A percentile compares a stretch with the other conserved stretches of the same genome.
Evolutionary conservation across 2,113 vertebrate genomes (phyloP).

Genomic region (Morone saxatilis): DNA sequence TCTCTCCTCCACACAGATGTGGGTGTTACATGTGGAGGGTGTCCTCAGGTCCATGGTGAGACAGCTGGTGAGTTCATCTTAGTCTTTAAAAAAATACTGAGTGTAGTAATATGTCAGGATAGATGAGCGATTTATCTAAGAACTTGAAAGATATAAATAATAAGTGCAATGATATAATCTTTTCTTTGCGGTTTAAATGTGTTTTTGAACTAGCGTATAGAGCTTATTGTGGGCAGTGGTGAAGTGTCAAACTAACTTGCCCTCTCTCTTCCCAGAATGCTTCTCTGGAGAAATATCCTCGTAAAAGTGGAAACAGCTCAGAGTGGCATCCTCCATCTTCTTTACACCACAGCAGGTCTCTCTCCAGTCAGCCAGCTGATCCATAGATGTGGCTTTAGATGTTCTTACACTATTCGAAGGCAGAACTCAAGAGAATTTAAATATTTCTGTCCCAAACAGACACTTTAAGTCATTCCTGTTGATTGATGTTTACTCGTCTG

Average conservation of each 20-base stretch:
- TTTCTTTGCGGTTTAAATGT: background rate
- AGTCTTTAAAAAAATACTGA: background rate
- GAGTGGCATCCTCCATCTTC: constrained; percentile 13
- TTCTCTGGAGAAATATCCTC: constrained; percentile 57
- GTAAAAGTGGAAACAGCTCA: constrained; percentile 23
- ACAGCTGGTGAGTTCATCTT: constrained; percentile 67
- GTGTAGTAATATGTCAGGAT: background rate
- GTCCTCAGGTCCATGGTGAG: constrained; percentile 67
- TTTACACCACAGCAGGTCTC: constrained; percentile 17
- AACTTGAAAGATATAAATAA: background rate
- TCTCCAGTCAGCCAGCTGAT: constrained; percentile 26
- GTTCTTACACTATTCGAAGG: constrained; percentile 5
- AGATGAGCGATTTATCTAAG: background rate
- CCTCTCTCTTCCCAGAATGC: constrained; percentile 62
- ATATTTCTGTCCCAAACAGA: background rate
- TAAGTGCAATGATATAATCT: background rate
- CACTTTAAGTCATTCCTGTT: background rate
- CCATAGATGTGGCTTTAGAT: constrained; percentile 12
- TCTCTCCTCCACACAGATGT: constrained; percentile 55
- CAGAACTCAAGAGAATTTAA: background rate
- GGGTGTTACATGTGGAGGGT: constrained; percentile 62
- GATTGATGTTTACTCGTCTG: background rate
- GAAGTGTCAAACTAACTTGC: constrained; percentile 18
- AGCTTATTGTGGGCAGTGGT: constrained; percentile 9
- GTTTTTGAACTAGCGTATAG: background rate